A percentile compares a stretch with the other conserved stretches of the same genome.
Conservation (phyloP, 2,888 invertebrate genomes). For the Odontocerum albicorne region DNA sequence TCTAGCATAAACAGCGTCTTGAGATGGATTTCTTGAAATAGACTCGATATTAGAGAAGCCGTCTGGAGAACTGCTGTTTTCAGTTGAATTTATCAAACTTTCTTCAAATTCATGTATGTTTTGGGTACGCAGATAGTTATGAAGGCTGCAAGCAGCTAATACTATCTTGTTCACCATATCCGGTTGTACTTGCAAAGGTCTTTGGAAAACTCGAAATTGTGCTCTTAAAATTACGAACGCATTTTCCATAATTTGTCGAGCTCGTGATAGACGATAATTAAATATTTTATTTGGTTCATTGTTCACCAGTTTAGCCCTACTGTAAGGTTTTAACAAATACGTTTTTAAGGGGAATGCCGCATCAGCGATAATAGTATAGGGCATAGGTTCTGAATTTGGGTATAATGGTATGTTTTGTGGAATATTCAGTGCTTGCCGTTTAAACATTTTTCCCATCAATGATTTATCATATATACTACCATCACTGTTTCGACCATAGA, state of each 20-base stretch:
- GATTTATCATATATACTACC: conserved; percentile 34
- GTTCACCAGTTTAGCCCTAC: background rate
- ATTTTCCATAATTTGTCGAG: conserved; percentile 28
- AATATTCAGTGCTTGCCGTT: conserved; percentile 31
- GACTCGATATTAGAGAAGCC: background rate
- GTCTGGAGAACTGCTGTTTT: background rate
- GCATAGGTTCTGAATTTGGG: background rate
- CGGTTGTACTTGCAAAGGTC: conserved; percentile 29
- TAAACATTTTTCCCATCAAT: conserved; percentile 37
- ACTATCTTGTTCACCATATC: conserved; percentile 20
- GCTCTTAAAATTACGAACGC: conserved; percentile 28
- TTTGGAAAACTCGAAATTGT: conserved; percentile 25
- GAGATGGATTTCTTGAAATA: background rate
- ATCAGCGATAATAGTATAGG: background rate
- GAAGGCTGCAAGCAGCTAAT: conserved; percentile 24
- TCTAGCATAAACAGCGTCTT: background rate
- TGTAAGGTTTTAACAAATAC: conserved; percentile 3
- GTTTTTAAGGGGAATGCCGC: background rate
- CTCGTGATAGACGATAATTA: conserved; percentile 4
- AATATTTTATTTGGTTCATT: conserved; percentile 5
- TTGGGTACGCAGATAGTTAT: background rate
- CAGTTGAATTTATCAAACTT: background rate
- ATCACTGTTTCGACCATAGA: conserved; percentile 38
- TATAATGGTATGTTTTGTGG: conserved; percentile 36
- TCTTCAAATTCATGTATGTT: background rate